Base-by-base conservation (phyloP, 2,797 vertebrate species). In the Falco peregrinus region DNA sequence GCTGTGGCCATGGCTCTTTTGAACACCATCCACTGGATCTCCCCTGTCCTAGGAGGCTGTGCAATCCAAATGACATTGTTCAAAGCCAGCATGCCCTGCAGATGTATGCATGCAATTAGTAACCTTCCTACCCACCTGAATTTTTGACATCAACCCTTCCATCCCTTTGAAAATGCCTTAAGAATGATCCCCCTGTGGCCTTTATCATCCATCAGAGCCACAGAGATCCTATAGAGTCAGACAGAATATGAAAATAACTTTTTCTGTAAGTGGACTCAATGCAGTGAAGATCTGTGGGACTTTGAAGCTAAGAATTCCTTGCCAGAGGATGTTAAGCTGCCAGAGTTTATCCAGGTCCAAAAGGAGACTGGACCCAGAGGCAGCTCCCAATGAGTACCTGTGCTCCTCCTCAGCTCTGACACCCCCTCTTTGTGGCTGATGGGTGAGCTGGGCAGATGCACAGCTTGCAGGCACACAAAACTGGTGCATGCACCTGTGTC, bases 81-180 rank as follows among this genome's bases (percentile, higher is more conserved):
- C 80, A 90, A 90, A 95, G 89, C 57, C 57, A 73, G 43, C 28
- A 16, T 63, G 35, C 22, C 63, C 67, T 85, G 54, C 28, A 91
- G 79, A 48, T 73, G 61, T 45, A 25, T 2, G 1, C 21, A 7
- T 56, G 74, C 67, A 82, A 71, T 91, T 90, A 81, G 63, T 73
- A 79, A 84, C n/a, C 51, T 93, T 63, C 43, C 37, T 50, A 65
- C 5, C 11, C 29, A 56, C n/a, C 25, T 86, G 59, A 35, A 75
- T 63, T 65, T 84, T 90, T 88, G 31, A 18, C 81, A 75, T 78
- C 73, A 84, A 39, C 31, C 15, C 9, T 81, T 91, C 51, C 48
- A 84, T 91, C 56, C 28, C 63, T 91, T 93, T 94, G 59, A 86
- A 91, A 87, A 86, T 4, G 6, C 12, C 65, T 95, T 79, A 75